Evolutionary conservation across 1,140 invertebrate species (phyloP).

Genomic region (Pseudomyrmex pallidus): DNA sequence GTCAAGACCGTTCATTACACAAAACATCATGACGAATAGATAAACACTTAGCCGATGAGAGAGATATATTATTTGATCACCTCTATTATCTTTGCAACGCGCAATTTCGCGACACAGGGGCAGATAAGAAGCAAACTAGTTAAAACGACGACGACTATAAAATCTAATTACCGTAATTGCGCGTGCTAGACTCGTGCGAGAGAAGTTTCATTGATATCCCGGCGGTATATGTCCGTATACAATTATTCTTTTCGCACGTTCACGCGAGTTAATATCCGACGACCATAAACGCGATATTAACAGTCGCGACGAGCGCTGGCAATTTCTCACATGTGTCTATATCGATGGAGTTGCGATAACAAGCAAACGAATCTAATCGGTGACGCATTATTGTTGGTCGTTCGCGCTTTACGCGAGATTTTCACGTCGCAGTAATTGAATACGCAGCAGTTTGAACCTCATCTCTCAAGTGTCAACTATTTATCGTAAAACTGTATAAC

Average conservation of each 20-base stretch:
- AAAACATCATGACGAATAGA: constrained; percentile 57
- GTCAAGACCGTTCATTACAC: constrained; percentile 38
- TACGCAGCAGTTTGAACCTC: not conserved
- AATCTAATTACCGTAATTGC: constrained; percentile 73
- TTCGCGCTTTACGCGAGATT: not conserved
- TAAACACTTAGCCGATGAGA: constrained; percentile 28
- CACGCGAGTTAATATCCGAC: constrained; percentile 35
- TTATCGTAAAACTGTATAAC: not conserved
- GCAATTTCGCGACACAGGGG: constrained; percentile 63
- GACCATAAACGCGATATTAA: not conserved
- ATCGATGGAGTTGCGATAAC: not conserved
- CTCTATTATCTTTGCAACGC: constrained; percentile 70
- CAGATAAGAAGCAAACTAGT: constrained; percentile 60
- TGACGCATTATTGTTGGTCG: not conserved
- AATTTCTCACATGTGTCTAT: constrained; percentile 4
- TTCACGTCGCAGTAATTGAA: constrained; percentile 16
- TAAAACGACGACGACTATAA: constrained; percentile 67
- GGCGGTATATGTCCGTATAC: not conserved
- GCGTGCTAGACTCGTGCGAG: constrained; percentile 35
- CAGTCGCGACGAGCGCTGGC: not conserved
- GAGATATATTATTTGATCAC: constrained; percentile 64
- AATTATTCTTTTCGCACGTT: constrained; percentile 40
- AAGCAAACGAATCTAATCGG: constrained; percentile 37
- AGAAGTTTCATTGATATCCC: constrained; percentile 56
- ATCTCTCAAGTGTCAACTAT: not conserved